Base-by-base conservation (phyloP, 2,113 vertebrate species). In the Sitta europaea region DNA sequence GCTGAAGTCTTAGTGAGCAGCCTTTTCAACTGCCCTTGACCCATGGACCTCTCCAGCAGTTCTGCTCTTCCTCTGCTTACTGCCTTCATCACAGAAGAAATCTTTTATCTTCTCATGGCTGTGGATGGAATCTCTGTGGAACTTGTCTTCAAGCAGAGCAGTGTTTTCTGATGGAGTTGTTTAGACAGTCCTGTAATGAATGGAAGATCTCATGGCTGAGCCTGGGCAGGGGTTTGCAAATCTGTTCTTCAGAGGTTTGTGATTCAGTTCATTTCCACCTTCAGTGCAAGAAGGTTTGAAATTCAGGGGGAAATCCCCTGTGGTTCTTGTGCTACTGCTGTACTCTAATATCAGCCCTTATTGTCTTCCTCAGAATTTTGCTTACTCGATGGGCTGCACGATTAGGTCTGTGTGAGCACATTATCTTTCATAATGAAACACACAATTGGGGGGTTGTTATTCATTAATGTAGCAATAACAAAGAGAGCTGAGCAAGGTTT, bases 321-420 rank as follows among this genome's bases (percentile, higher is more conserved):
- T 91, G 51, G 61, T 91, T 81, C n/a, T 71, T 67, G 23, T 13
- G 27, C 18, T 78, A 2, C 53, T 91, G 40, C 61, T 28, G 33
- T 53, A 42, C 24, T 72, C 61, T 67, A 57, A 33, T 89, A 84
- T 63, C 40, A 65, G 33, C 27, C 73, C 63, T 71, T 91, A 45
- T 65, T 87, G 14, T 45, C 31, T 94, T 95, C 65, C 61, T 92
- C 68, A 85, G 91, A 96, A 91, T 89, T 94, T 86, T 94, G 43
- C 65, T 74, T 81, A 48, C 76, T 81, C 1, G 31, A 63, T 89
- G 53, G n/a, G 53, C 66, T 50, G 13, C 14, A 7, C 33, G 65
- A 81, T 89, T 95, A 84, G 28, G 45, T 70, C 47, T 79, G 6
- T 3, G 11, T 65, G 7, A 55, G 42, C 53, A 75, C 67, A 29